Evolutionary conservation across 1,140 invertebrate species (phyloP).

Genomic region (Formica exsecta): DNA sequence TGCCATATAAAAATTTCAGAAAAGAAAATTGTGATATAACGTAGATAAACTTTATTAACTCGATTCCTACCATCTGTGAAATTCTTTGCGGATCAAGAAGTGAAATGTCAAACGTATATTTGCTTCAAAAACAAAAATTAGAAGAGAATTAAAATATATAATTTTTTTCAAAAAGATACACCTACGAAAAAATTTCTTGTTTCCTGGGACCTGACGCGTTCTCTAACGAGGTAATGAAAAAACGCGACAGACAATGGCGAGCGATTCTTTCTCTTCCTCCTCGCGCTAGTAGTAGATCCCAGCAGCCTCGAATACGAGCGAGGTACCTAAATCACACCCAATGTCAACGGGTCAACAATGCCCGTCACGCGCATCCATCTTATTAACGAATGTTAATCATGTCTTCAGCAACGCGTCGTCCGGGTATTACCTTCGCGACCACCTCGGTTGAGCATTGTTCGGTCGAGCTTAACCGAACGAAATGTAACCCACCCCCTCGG

Average conservation of each 20-base stretch:
- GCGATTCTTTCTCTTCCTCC: slow-evolving; percentile 30
- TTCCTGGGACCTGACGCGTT: slow-evolving; percentile 1
- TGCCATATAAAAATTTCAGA: too few species aligned
- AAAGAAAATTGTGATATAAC: too few species aligned
- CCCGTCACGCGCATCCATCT: slow-evolving; percentile 85
- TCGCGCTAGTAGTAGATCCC: slow-evolving; percentile 63
- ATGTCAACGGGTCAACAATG: slow-evolving; percentile 84
- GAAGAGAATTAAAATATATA: neutral
- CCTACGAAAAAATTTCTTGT: neutral
- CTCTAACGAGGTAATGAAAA: slow-evolving; percentile 46
- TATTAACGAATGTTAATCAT: slow-evolving; percentile 87
- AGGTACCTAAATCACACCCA: slow-evolving; percentile 79
- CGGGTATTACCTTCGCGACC: slow-evolving; percentile 84
- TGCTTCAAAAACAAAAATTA: neutral
- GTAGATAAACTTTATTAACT: too few species aligned
- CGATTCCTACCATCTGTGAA: too few species aligned
- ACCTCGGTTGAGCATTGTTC: slow-evolving; percentile 83
- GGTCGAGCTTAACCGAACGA: slow-evolving; percentile 67
- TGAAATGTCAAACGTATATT: neutral
- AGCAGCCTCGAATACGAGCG: slow-evolving; percentile 44
- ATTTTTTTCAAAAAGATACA: neutral
- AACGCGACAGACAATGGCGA: slow-evolving; percentile 51
- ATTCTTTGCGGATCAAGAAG: too few species aligned
- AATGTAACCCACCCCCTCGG: slow-evolving; percentile 78
- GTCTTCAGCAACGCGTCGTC: slow-evolving; percentile 86